Base-by-base conservation (phyloP, 2,888 invertebrate genomes). In the Oligia strigilis region DNA sequence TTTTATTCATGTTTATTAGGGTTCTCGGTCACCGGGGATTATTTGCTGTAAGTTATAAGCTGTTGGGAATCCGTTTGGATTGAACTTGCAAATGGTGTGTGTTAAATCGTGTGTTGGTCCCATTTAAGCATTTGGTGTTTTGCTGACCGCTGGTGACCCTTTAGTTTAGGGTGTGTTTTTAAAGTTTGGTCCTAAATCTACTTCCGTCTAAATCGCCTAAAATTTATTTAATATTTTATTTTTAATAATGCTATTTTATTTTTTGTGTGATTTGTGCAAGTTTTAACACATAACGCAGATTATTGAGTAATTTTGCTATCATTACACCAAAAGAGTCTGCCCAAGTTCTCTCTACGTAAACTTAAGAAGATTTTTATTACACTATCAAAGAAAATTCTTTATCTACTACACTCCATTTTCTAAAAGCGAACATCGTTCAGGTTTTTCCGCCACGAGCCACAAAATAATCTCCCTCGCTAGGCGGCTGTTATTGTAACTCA, bases 1-100 rank as follows among this genome's bases (percentile, higher is more conserved):
- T 88, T 88, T 85, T 88, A 89, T 89, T 85, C 87, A 86, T 86
- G 82, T 89, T 89, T 89, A 89, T 89, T 84, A 87, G 80, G 89
- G 87, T 87, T 72, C 76, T 78, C 73, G 89, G 87, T 89, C 87
- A 82, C 78, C n/a, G 52, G 80, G 83, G 89, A 88, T 87, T 89
- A 89, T 89, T 88, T 88, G 88, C 82, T 81, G 66, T 72, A 84
- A 89, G 77, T 89, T 89, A 87, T 88, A 88, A 89, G 87, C 88
- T 88, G 87, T 73, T 77, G 69, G 80, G 81, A 84, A 86, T 86
- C 80, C 77, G 80, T 79, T 79, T 67, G 72, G 80, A 88, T 88
- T 87, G 82, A 80, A 87, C 81, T 89, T 89, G 82, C 74, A 87
- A 89, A 88, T 87, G 86, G 72, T 73, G 46, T 62, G 77, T 29